These are phyloP conservation scores for Mico argentatus DNA, from an alignment of 2,797 vertebrate species.

Conservation along the genomic window DNA sequence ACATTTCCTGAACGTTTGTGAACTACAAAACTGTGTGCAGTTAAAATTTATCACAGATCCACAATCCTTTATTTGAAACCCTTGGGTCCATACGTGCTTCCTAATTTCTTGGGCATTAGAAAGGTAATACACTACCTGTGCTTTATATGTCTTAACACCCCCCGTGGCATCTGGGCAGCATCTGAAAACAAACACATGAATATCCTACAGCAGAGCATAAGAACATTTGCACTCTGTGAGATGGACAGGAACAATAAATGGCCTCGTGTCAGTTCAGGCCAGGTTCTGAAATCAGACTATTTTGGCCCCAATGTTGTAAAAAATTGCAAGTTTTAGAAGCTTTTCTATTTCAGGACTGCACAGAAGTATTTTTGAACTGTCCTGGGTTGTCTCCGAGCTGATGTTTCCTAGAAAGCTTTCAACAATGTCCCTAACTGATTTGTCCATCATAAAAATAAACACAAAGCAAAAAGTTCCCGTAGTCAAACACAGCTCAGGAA, in stretches of 20 bases:
- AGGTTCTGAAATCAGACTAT: neutral
- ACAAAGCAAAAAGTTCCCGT: neutral
- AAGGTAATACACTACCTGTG: neutral
- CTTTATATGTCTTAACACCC: neutral
- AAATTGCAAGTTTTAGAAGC: neutral
- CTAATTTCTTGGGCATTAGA: neutral
- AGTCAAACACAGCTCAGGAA: neutral
- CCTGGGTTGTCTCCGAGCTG: neutral
- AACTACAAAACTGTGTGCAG: neutral
- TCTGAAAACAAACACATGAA: neutral
- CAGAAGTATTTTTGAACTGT: neutral
- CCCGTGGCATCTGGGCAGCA: accelerated
- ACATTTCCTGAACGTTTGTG: neutral
- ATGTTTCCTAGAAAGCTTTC: neutral
- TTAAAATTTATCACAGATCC: neutral
- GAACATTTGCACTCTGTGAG: neutral
- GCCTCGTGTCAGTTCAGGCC: neutral
- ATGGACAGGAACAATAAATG: neutral
- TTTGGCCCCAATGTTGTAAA: neutral
- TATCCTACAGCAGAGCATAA: neutral
- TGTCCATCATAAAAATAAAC: neutral
- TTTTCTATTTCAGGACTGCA: neutral
- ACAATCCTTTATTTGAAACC: neutral
- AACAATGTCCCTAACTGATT: neutral
- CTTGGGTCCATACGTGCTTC: neutral